Conservation (phyloP, 2,888 invertebrate genomes). For the Cerastoderma edule region DNA sequence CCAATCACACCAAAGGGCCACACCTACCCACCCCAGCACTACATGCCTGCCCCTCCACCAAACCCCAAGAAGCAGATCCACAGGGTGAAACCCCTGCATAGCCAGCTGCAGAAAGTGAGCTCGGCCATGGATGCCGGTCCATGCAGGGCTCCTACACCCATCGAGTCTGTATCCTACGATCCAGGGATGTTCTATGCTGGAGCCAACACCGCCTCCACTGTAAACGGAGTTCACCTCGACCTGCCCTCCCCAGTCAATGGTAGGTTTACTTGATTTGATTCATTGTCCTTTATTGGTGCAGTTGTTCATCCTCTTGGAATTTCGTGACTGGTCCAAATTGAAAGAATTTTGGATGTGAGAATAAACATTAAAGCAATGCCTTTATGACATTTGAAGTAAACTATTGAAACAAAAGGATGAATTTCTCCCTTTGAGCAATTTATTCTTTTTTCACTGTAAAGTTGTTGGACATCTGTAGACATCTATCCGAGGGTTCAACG, state of each 20-base stretch:
- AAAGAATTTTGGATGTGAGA: too few species aligned
- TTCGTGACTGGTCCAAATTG: too few species aligned
- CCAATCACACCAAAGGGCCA: conserved; percentile 21
- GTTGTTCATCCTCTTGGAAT: too few species aligned
- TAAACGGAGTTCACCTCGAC: conserved; percentile 15
- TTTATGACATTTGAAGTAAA: too few species aligned
- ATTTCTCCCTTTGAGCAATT: neutral
- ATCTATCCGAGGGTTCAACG: too few species aligned
- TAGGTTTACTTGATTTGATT: too few species aligned
- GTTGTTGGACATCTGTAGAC: too few species aligned
- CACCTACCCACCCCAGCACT: conserved; percentile 14
- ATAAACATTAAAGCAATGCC: too few species aligned
- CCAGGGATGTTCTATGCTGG: neutral
- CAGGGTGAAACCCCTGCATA: conserved; percentile 12
- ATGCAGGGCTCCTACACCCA: conserved; percentile 17
- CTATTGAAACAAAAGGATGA: neutral
- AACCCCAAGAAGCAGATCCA: conserved; percentile 21
- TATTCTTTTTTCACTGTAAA: neutral
- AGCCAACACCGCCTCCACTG: neutral
- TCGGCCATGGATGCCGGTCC: conserved; percentile 18
- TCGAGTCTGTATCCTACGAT: conserved; percentile 18
- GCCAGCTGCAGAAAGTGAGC: conserved; percentile 21
- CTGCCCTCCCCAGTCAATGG: conserved; percentile 18
- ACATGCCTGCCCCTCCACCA: conserved; percentile 1
- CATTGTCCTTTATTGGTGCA: too few species aligned